Base-by-base conservation (phyloP, 2,888 invertebrate species). In the Cryptocephalus primarius region DNA sequence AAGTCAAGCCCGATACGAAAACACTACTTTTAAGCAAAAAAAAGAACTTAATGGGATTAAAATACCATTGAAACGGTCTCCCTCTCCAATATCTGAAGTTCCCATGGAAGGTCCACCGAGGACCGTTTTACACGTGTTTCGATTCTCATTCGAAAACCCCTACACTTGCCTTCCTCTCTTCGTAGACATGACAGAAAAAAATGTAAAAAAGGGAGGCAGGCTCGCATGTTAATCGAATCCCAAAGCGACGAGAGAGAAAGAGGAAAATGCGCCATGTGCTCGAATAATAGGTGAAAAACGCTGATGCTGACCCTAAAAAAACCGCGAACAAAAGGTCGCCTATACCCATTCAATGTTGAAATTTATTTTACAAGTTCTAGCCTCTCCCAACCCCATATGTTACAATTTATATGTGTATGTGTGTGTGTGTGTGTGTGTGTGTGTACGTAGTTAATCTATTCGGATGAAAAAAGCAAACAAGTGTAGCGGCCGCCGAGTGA, bases 351-450 rank as follows among this genome's bases (percentile, higher is more conserved):
- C 50, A 50, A 48, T 44, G 40, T 31, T 32, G 36, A 47, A 45
- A 48, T 45, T 41, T 46, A 44, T 47, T 34, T 45, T 41, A 51
- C 48, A 51, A 46, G 46, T 46, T 22, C 39, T 41, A 40, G 43
- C 44, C 48, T 39, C 47, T 43, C 46, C 46, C 34, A 40, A 33
- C 44, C 39, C 47, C 53, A 53, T 49, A 53, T 53, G 53, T 53
- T 53, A 49, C 51, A 42, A 32, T 51, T 51, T 53, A 46, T 32
- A 34, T 31, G 32, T 12, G 14, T 10, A 9, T 34, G 38, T 36
- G 10, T 8, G 33, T 10, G 38, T 31, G 32, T 12, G 14, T 10
- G 12, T 34, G 38, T 36, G 38, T 31, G 32, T 12, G 14, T 10
- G 12, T 34, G 38, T 36, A 13, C n/a, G 33, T 10, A 38, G 13